Evolutionary conservation across 2,797 vertebrate species (phyloP), one percentile per base, ranked within the genome.

Genomic region (Hypotaenidia philippensis): DNA sequence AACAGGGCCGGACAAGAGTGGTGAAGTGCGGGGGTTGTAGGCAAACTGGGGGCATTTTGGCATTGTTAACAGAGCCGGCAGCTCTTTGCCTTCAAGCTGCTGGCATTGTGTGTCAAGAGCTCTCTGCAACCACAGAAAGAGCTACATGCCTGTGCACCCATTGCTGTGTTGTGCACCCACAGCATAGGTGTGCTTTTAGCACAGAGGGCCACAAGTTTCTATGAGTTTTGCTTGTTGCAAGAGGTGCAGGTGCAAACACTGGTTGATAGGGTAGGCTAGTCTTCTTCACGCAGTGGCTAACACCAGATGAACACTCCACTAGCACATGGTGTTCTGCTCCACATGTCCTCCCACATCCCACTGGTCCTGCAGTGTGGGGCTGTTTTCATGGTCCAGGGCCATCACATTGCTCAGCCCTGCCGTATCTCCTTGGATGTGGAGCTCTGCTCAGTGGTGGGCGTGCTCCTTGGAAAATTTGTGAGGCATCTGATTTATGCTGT

Each of bases 341-440:
- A n/a, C 5, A 4, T 34, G 56, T 60, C 41, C 13, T 53, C 36
- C 68, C 26, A 59, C 10, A 36, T 16, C 32, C 66, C 5, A 2
- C 8, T 34, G 60, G 8, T 78, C 49, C 15, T 61, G 15, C 31
- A 47, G 29, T 12, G 27, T 14, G 40, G 47, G 15, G 8, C 31
- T 87, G 27, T 45, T 47, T 17, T 40, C 53, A 76, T 26, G 55
- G 44, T 5, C 57, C 47, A 76, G 6, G 34, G 83, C 36, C 52
- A 5, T 22, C 66, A 34, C 10, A 13, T 29, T 44, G 40, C 52
- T 89, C 40, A 59, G 59, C 64, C 34, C 12, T 85, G n/a, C 21
- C 1, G 0, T 11, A 20, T 13, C 19, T 89, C 10, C 45, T 79
- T 1, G 0, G 47, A 78, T 20, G 10, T 22, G 50, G 13, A 81